These are phyloP conservation scores for Aegotheles bennettii DNA, from an alignment of 2,113 vertebrate species.

Conservation along the genomic window DNA sequence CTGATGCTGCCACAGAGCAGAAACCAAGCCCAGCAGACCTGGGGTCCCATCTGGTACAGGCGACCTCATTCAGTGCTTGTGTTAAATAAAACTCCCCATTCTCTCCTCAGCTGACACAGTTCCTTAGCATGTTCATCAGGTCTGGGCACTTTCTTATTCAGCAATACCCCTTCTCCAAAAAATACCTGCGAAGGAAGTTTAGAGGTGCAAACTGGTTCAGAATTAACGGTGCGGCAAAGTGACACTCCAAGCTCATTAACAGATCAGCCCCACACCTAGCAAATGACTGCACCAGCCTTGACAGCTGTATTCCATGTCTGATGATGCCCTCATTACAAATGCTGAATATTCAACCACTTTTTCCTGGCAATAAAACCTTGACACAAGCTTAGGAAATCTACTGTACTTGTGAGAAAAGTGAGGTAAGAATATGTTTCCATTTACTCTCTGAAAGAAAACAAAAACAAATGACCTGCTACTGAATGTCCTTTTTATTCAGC, in stretches of 20 bases:
- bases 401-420: slow-evolving; percentile 81
- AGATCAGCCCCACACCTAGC: neutral
- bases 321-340: slow-evolving; percentile 68
- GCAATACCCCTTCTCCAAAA: neutral
- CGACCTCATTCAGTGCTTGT: no score
- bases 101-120: neutral
- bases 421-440: slow-evolving; percentile 80
- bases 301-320: slow-evolving; percentile 66
- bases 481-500: slow-evolving; percentile 79
- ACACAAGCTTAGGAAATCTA: slow-evolving; percentile 76
- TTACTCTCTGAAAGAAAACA: slow-evolving; percentile 77
- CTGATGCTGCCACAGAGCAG: neutral
- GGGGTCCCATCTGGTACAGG: rapidly evolving
- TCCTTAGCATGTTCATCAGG: neutral
- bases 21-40: neutral
- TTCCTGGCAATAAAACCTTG: slow-evolving; percentile 76
- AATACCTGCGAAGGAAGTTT: neutral
- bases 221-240: neutral
- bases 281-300: slow-evolving; percentile 35
- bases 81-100: neutral
- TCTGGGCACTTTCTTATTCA: neutral
- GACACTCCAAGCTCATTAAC: neutral
- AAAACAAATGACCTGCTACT: slow-evolving; percentile 79
- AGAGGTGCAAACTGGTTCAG: neutral
- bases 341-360: slow-evolving; percentile 72